These are phyloP conservation scores for Stegastes partitus DNA, from an alignment of 2,113 vertebrate genomes.

Conservation along the genomic window DNA sequence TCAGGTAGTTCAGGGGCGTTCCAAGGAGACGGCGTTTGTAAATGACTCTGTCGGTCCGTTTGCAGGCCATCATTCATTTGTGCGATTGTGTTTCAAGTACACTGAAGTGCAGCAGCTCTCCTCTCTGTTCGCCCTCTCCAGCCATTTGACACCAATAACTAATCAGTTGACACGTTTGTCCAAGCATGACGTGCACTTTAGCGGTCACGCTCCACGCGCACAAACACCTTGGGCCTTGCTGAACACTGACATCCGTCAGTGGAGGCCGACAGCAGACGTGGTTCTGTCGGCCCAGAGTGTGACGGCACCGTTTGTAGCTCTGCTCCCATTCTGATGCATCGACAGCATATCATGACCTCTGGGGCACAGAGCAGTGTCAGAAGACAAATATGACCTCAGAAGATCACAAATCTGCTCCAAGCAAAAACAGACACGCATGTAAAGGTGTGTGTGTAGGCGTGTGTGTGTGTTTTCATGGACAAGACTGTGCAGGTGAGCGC, in stretches of 20 bases:
- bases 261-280: conserved; percentile 24
- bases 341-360: conserved; percentile 32
- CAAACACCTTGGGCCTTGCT: background rate
- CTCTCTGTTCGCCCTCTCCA: conserved; percentile 48
- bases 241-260: conserved; percentile 54
- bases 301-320: conserved; percentile 27
- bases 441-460: conserved; percentile 28
- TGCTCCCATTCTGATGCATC: conserved; percentile 35
- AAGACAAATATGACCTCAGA: conserved; percentile 56
- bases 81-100: conserved; percentile 57
- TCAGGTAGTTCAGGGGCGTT: conserved; percentile 32
- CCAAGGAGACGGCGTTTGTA: conserved; percentile 11
- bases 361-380: conserved; percentile 36
- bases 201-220: conserved; percentile 20
- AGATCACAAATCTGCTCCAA: conserved; percentile 29
- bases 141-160: conserved; percentile 65
- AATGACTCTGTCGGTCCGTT: conserved; percentile 40
- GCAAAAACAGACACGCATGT: conserved; percentile 35
- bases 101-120: conserved; percentile 56
- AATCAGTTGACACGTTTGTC: conserved; percentile 66
- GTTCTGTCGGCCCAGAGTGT: too few species aligned
- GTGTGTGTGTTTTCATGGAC: conserved; percentile 41
- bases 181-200: conserved; percentile 65
- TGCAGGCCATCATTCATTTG: conserved; percentile 13
- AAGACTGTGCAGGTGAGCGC: conserved; percentile 71